Conservation (phyloP, 2,113 vertebrate species). For the Misgurnus mizolepis region DNA sequence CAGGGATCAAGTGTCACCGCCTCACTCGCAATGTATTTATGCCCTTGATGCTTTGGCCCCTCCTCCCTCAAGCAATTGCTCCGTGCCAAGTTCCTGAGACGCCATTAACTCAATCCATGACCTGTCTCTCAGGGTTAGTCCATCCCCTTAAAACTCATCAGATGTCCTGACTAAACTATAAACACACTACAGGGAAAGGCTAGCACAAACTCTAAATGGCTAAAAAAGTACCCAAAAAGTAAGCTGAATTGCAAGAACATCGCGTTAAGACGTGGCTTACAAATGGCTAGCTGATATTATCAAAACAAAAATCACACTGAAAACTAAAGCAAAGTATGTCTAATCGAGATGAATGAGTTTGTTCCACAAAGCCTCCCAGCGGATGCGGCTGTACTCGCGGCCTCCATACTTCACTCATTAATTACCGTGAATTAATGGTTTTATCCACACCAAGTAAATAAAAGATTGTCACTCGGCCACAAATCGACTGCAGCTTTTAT, state of each 20-base stretch:
- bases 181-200: neutral
- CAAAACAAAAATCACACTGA: conserved; percentile 54
- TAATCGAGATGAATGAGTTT: conserved; percentile 71
- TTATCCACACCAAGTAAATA: conserved; percentile 72
- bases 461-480: conserved; percentile 67
- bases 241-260: neutral
- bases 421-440: conserved; percentile 75
- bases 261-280: conserved; percentile 9
- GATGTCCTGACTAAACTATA: neutral
- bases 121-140: conserved; percentile 39
- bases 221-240: too few species aligned
- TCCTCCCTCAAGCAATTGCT: conserved; percentile 23
- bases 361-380: conserved; percentile 56
- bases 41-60: neutral
- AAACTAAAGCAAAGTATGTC: conserved; percentile 62
- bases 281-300: conserved; percentile 48
- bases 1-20: conserved; percentile 21
- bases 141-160: conserved; percentile 16
- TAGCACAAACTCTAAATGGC: conserved; percentile 9
- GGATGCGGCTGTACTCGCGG: conserved; percentile 62
- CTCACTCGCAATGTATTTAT: conserved; percentile 13
- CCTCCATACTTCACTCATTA: conserved; percentile 69
- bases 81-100: conserved; percentile 31
- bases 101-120: conserved; percentile 43
- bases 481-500: conserved; percentile 65